Evolutionary conservation across 2,113 vertebrate species (phyloP).

Genomic region (Pelmatolapia mariae): DNA sequence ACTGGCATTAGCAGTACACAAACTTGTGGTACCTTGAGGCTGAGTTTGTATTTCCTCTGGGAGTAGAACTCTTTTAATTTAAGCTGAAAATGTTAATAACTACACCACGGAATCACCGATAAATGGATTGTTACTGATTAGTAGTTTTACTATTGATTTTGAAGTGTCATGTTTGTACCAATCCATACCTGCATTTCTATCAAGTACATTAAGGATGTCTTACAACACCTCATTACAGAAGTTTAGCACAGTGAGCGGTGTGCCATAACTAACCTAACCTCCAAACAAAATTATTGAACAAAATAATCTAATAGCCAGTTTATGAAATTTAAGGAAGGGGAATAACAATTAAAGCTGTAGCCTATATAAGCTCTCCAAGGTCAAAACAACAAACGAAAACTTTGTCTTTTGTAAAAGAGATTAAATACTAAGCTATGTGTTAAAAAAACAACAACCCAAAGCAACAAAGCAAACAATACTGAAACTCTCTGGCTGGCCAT

Average conservation of each 20-base stretch:
- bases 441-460: background rate
- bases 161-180: background rate
- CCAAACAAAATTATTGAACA: background rate
- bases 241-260: background rate
- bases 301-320: background rate
- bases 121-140: background rate
- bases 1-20: background rate
- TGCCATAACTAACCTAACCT: background rate
- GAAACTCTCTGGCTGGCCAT: background rate
- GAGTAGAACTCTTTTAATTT: background rate
- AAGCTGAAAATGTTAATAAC: background rate
- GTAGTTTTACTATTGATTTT: background rate
- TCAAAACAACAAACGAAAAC: background rate
- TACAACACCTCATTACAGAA: background rate
- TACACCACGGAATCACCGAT: background rate
- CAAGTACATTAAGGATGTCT: background rate
- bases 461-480: background rate
- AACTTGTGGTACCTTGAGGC: background rate
- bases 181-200: background rate
- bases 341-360: background rate
- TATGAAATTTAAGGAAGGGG: background rate
- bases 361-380: background rate
- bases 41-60: background rate
- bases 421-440: background rate
- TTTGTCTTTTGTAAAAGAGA: background rate